A percentile compares a stretch with the other conserved stretches of the same genome.
phyloP scores from a whole-genome alignment of 30 jellyfish, hydroid and myxozoan genomes.

The Aurelia sp. region DNA sequence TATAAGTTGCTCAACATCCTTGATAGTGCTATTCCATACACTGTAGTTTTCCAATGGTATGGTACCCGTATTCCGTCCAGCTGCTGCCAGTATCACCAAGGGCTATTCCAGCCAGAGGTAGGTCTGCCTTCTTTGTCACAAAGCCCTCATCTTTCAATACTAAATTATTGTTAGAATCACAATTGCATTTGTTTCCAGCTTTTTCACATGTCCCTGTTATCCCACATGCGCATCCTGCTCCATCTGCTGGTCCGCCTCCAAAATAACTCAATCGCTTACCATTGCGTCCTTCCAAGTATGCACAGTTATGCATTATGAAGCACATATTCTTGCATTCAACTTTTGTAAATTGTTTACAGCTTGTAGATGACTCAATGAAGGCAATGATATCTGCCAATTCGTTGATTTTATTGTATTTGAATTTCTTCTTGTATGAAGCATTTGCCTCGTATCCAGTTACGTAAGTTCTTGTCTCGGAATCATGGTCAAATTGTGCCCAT shows the following conservation, averaged over 20 bases:
- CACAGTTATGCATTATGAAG: neutral
- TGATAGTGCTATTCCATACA: too few relatives aligned
- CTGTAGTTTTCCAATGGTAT: too few relatives aligned
- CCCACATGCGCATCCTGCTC: constrained; percentile 75
- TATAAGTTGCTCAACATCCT: too few relatives aligned
- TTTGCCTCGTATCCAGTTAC: neutral
- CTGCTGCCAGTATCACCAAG: too few relatives aligned
- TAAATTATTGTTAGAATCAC: neutral
- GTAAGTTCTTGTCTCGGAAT: neutral
- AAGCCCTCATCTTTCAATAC: too few relatives aligned
- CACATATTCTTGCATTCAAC: constrained; percentile 19
- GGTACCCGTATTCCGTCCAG: too few relatives aligned
- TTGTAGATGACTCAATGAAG: constrained; percentile 20
- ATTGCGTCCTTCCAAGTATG: constrained; percentile 18
- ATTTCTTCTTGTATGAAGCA: neutral
- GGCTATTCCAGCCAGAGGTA: too few relatives aligned
- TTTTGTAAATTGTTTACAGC: constrained; percentile 39
- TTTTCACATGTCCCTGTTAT: constrained; percentile 36
- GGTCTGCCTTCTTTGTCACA: too few relatives aligned
- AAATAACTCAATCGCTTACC: constrained; percentile 2
- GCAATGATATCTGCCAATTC: constrained; percentile 15
- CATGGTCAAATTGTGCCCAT: constrained; percentile 6
- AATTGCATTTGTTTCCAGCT: neutral
- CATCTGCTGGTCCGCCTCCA: constrained; percentile 58
- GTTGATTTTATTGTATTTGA: neutral